Percentiles rank a stretch among this genome's conserved stretches.
These are phyloP conservation scores for Vultur gryphus DNA, from an alignment of 2,797 vertebrate species.

Conservation along the genomic window DNA sequence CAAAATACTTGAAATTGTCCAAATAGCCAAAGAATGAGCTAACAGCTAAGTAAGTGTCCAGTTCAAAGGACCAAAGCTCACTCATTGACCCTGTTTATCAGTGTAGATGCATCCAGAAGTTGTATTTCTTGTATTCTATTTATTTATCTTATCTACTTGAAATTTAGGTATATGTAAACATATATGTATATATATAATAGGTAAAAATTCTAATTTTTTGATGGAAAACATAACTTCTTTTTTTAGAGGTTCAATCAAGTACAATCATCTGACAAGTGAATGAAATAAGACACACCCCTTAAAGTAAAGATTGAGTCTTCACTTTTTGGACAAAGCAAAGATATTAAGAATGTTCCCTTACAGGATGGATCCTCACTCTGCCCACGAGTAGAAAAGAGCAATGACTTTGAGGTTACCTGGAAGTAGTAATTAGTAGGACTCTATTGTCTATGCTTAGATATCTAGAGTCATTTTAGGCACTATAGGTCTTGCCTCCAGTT, in stretches of 20 bases:
- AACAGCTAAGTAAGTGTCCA: neutral
- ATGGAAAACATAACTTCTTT: neutral
- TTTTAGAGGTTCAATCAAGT: neutral
- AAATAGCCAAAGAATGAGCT: neutral
- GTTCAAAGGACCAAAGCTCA: neutral
- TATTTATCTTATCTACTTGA: neutral
- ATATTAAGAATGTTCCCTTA: neutral
- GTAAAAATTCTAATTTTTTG: neutral
- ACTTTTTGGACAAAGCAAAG: neutral
- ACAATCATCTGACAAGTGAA: neutral
- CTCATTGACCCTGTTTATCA: neutral
- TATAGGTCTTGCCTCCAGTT: neutral
- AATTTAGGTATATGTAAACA: neutral
- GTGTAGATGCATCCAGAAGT: neutral
- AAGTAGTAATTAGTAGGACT: neutral
- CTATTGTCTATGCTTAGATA: neutral
- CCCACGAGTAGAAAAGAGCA: neutral
- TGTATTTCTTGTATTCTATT: neutral
- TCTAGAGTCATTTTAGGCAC: neutral
- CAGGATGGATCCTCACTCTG: neutral
- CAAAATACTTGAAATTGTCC: neutral
- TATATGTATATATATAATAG: rapidly evolving
- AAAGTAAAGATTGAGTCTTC: neutral
- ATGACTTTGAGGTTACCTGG: neutral
- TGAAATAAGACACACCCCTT: neutral